Base-by-base conservation (phyloP, 2,797 vertebrate genomes). In the Lateolabrax maculatus region DNA sequence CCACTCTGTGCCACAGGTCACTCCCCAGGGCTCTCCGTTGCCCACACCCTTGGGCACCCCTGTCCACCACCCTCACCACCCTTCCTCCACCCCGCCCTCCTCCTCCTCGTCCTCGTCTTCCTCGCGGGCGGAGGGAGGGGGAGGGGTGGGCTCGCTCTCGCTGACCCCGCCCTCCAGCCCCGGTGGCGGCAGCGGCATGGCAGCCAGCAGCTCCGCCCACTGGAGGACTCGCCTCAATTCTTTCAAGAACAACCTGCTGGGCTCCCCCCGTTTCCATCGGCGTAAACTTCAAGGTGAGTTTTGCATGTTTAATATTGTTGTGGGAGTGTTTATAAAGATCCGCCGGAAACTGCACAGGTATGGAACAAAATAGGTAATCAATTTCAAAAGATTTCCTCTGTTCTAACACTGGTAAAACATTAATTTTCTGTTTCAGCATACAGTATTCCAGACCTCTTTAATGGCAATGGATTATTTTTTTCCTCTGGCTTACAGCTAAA, bases 181-280 rank as follows among this genome's bases (percentile, higher is more conserved):
- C 0, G 86, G 94, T 74, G 95, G 97, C 80, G 96, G 97, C 1
- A 83, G 95, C 11, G 93, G 95, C 83, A 95, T 96, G 92, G 95
- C 94, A 1, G 96, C 97, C 48, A 97, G 97, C 64, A 97, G 97
- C 87, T 97, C 97, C 9, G 96, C 97, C 49, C 97, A 97, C 89
- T 98, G 97, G 97, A 96, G 96, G 93, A 97, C 96, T 75, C 96
- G 97, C 36, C 96, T 98, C 90, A 98, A 97, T 92, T 98, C 97
- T 57, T 97, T 98, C 90, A 98, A 97, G 92, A 98, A 98, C 94
- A 98, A 97, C 92, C 95, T 98, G 87, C 91, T 98, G 86, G 97
- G 97, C 25, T 98, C 97, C 0, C 97, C 97, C 0, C 96, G 97
- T 41, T 98, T 98, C 93, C 97, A 98, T 84, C 96, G 97, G n/a